These are phyloP conservation scores for Antitype chi DNA, from an alignment of 2,888 invertebrate genomes.

Conservation along the genomic window DNA sequence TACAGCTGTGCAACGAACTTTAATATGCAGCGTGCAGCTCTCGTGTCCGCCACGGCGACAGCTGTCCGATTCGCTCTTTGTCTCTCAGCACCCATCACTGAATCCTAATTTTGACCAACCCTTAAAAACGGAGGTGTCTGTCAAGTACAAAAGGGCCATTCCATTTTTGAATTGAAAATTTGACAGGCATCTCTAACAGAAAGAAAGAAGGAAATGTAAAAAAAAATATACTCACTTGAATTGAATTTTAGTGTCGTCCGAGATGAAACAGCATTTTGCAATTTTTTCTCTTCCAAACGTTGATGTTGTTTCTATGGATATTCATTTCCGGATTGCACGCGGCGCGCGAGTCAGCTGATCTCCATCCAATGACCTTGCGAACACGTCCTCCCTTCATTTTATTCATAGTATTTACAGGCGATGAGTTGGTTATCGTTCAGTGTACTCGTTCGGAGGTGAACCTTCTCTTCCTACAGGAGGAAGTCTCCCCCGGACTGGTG, in stretches of 20 bases:
- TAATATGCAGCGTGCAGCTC: conserved; percentile 80
- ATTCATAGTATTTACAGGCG: conserved; percentile 86
- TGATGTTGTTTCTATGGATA: conserved; percentile 70
- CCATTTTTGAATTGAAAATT: conserved; percentile 53
- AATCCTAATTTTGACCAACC: conserved; percentile 63
- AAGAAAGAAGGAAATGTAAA: conserved; percentile 40
- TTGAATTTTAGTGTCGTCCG: conserved; percentile 65
- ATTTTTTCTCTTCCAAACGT: conserved; percentile 66
- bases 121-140: conserved; percentile 59
- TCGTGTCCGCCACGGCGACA: conserved; percentile 76
- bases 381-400: conserved; percentile 79
- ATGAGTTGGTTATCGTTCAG: conserved; percentile 76
- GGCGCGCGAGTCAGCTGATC: conserved; percentile 86
- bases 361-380: conserved; percentile 86
- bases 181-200: conserved; percentile 47
- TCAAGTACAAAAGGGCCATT: conserved; percentile 46
- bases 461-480: conserved; percentile 88
- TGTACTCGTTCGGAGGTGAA: conserved; percentile 70
- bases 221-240: conserved; percentile 76
- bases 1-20: conserved; percentile 80
- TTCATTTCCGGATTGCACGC: conserved; percentile 84
- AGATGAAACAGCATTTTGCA: conserved; percentile 64
- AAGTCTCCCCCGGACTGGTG: conserved; percentile 86
- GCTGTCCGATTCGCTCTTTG: conserved; percentile 75
- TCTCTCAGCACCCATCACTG: conserved; percentile 65